Percentiles rank a stretch among this genome's conserved stretches.
phyloP scores from a whole-genome alignment of 1,140 invertebrate species.

The Cardiocondyla obscurior region DNA sequence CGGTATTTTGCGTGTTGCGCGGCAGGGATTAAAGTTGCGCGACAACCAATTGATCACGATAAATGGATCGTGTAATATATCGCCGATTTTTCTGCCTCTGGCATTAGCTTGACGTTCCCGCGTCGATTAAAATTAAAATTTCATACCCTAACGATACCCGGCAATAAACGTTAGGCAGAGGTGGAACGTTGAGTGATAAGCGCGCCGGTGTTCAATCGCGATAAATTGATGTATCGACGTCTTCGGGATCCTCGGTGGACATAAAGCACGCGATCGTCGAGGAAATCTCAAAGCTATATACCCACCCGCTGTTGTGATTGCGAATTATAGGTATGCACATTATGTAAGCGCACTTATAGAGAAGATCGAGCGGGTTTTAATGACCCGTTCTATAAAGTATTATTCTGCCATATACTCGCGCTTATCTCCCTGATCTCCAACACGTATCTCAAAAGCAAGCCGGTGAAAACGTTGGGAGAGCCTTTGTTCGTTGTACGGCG shows the following conservation, averaged over 20 bases:
- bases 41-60: background rate
- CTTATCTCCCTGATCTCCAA: conserved; percentile 21
- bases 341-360: conserved; percentile 19
- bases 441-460: conserved; percentile 34
- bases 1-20: background rate
- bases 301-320: background rate
- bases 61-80: background rate
- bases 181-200: no score
- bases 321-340: background rate
- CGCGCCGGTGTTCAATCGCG: background rate
- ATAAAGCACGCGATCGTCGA: background rate
- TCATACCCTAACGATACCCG: background rate
- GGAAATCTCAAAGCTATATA: background rate
- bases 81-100: background rate
- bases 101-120: background rate
- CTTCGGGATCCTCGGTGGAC: background rate
- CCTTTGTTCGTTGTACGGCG: conserved; percentile 4
- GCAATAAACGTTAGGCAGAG: no score
- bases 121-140: background rate
- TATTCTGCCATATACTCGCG: background rate
- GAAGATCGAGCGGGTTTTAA: conserved; percentile 44
- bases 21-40: background rate
- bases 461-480: conserved; percentile 44
- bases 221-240: background rate
- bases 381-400: conserved; percentile 40